A percentile compares a stretch with the other conserved stretches of the same genome.
These are phyloP conservation scores for Trissolcus japonicus DNA, from an alignment of 2,888 invertebrate species.

Conservation along the genomic window DNA sequence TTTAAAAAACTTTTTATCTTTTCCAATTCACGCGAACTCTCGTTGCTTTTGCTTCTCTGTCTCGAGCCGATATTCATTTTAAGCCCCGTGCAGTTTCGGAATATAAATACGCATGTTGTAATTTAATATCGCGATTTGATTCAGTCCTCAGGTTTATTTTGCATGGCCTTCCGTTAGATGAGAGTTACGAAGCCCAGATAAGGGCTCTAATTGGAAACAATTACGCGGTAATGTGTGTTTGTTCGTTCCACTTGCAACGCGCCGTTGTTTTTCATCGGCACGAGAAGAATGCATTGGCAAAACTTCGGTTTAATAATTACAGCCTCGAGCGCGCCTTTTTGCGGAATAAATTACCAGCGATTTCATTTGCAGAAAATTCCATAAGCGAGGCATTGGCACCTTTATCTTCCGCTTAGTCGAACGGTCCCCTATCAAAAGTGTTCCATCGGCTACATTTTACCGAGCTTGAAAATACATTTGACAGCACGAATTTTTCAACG, in stretches of 20 bases:
- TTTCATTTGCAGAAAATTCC: conserved; percentile 16
- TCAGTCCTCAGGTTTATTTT: conserved; percentile 14
- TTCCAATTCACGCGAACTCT: conserved; percentile 45
- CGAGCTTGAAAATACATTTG: too few species aligned
- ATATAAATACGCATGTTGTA: conserved; percentile 1
- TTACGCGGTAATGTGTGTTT: conserved; percentile 43
- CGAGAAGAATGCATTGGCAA: conserved; percentile 35
- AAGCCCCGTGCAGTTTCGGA: background rate
- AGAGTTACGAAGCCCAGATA: conserved; percentile 21
- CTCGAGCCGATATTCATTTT: conserved; percentile 42
- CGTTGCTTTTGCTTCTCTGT: conserved; percentile 16
- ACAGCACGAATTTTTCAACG: background rate
- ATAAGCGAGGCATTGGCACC: background rate
- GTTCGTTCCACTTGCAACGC: conserved; percentile 2
- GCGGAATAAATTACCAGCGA: conserved; percentile 32
- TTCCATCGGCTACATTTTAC: conserved; percentile 4
- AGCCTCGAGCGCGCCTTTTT: conserved; percentile 7
- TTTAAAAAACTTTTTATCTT: conserved; percentile 67
- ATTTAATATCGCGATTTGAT: conserved; percentile 38
- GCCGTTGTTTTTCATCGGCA: conserved; percentile 16
- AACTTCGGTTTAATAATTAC: conserved; percentile 26
- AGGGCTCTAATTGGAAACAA: conserved; percentile 50
- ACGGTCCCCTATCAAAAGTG: background rate
- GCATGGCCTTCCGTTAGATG: conserved; percentile 7
- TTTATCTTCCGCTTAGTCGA: background rate